phyloP scores from a whole-genome alignment of 30 jellyfish, hydroid and myxozoan species.

The Cassiopea xamachana region DNA sequence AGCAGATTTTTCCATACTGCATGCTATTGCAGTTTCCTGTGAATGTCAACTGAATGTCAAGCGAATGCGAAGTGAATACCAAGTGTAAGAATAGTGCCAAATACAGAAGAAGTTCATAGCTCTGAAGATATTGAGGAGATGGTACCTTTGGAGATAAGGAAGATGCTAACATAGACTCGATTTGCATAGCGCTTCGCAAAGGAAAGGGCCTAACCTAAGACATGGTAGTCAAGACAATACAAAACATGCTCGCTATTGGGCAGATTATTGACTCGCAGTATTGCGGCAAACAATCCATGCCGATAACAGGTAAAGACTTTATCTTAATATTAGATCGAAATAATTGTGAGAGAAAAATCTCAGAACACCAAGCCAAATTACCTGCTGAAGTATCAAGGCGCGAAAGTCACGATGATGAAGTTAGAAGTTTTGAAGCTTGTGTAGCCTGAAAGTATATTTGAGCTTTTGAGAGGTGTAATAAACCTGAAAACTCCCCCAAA shows the following conservation, averaged over 20 bases:
- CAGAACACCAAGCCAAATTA: constrained; percentile 28
- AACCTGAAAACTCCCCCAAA: neutral
- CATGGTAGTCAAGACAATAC: constrained; percentile 10
- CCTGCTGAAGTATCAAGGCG: constrained; percentile 46
- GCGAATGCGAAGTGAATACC: neutral
- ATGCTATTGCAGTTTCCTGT: too few relatives aligned
- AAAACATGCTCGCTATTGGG: constrained; percentile 32
- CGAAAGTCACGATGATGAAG: constrained; percentile 21
- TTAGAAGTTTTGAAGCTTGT: neutral
- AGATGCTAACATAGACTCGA: constrained; percentile 18
- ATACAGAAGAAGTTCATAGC: constrained; percentile 11
- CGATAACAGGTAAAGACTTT: constrained; percentile 35
- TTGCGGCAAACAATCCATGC: constrained; percentile 17
- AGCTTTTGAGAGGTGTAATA: neutral
- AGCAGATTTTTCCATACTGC: too few relatives aligned
- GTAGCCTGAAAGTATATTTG: constrained; percentile 21
- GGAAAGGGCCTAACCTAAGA: constrained; percentile 45
- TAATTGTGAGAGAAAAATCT: constrained; percentile 25
- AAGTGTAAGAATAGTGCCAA: constrained; percentile 25
- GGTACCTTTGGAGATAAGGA: neutral
- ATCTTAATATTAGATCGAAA: neutral
- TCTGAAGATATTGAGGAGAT: constrained; percentile 46
- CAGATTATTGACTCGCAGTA: neutral
- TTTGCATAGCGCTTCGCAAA: constrained; percentile 47
- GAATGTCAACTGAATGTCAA: too few relatives aligned